Evolutionary conservation across 2,888 invertebrate species (phyloP), one percentile per base, ranked within the genome.

Genomic region (Marasmarcha lunaedactyla): DNA sequence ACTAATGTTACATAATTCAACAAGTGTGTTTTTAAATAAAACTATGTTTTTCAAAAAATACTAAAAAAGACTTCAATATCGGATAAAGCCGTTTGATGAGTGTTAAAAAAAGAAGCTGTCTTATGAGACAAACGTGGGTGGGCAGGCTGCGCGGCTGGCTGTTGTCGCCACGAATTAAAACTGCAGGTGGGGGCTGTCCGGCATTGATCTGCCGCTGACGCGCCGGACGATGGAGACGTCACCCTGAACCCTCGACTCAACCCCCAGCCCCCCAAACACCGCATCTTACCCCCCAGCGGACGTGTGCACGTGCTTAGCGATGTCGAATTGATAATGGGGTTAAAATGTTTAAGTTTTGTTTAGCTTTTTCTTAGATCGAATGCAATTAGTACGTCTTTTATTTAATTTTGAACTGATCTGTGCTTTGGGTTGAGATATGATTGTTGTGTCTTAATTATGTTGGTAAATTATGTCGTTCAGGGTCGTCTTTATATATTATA

Each of bases 171-270:
- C 58, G 71, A 74, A 69, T 76, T 78, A 83, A 81, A 83, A 81
- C 70, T 79, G 74, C 79, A 84, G 78, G 81, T 83, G 77, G 74
- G 66, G 67, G 54, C 58, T 67, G 73, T 72, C 71, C 73, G 54
- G 76, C 76, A 77, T 79, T 81, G 83, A 79, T 81, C 81, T 76
- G 77, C 58, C 66, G 64, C 57, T 74, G 71, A 69, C 69, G 65
- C 59, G 63, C 57, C 62, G 67, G 69, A 30, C 30, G 71, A 71
- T 66, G 68, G 65, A 71, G 70, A 71, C 63, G 66, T 65, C 68
- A 57, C 55, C 58, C 57, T 11, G n/a, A n/a, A 9, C 11, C 30
- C 30, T 30, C 11, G 11, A 7, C 47, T 50, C 47, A 49, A 52
- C 49, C 53, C 45, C 51, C 49, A 44, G 51, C 44, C 44, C 53